A percentile compares a stretch with the other conserved stretches of the same genome.
Conservation (phyloP, 2,888 invertebrate species). For the Ceratothoa steindachneri region DNA sequence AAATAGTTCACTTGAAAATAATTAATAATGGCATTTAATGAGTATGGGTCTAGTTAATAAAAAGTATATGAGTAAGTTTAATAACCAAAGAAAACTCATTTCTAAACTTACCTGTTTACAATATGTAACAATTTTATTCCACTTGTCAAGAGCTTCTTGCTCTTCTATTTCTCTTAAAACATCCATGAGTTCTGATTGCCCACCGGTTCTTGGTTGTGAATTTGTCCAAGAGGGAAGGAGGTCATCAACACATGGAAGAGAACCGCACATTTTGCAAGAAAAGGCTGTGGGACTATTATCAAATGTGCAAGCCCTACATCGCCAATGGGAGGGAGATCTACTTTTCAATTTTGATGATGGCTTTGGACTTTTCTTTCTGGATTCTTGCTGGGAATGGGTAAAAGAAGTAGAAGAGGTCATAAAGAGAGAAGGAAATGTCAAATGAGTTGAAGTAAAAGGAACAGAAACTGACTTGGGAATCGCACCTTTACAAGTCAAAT, state of each 20-base stretch:
- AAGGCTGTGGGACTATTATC: conserved; percentile 50
- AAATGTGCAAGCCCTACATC: conserved; percentile 52
- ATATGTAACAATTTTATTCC: conserved; percentile 85
- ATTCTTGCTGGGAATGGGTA: background rate
- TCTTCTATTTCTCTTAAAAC: conserved; percentile 77
- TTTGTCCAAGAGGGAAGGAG: conserved; percentile 43
- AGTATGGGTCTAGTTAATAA: too few species aligned
- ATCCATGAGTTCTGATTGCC: conserved; percentile 74
- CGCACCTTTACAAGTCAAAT: conserved; percentile 27
- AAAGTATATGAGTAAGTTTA: too few species aligned
- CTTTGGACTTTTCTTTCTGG: background rate
- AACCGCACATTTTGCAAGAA: conserved; percentile 53
- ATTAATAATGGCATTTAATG: too few species aligned
- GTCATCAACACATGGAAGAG: conserved; percentile 48
- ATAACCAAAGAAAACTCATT: too few species aligned
- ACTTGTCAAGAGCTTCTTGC: conserved; percentile 78
- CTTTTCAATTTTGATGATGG: background rate
- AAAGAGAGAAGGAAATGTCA: background rate
- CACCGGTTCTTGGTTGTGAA: conserved; percentile 5
- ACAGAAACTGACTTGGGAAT: conserved; percentile 32
- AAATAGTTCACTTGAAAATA: too few species aligned
- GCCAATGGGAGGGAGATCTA: conserved; percentile 48
- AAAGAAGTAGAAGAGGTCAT: background rate
- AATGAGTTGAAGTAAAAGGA: conserved; percentile 2
- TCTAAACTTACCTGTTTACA: conserved; percentile 67